A percentile compares a stretch with the other conserved stretches of the same genome.
Evolutionary conservation across 1,140 invertebrate genomes (phyloP).

Genomic region (Drosophila bocqueti): DNA sequence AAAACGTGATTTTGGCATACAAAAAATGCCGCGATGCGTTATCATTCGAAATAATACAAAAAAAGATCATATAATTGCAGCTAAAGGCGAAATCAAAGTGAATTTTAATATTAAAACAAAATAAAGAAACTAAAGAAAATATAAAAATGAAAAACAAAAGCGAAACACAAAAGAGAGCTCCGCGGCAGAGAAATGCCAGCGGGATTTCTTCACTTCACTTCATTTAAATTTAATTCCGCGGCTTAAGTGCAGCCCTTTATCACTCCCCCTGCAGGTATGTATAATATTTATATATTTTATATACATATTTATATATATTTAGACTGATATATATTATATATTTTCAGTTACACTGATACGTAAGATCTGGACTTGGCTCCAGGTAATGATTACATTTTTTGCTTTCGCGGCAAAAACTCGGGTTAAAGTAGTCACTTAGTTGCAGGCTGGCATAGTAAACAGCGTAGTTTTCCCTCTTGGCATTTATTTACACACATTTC

Average conservation of each 20-base stretch:
- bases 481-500: background rate
- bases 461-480: constrained; percentile 16
- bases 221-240: constrained; percentile 1
- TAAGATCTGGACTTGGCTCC: constrained; percentile 26
- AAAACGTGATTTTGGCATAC: constrained; percentile 39
- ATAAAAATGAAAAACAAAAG: constrained; percentile 18
- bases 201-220: constrained; percentile 52
- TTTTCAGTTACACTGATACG: too few relatives aligned
- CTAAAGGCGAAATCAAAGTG: constrained; percentile 17
- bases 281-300: background rate
- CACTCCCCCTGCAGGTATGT: background rate
- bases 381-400: constrained; percentile 38
- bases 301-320: background rate
- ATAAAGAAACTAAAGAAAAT: background rate
- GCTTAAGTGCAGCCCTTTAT: constrained; percentile 15
- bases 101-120: constrained; percentile 10
- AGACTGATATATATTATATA: too few relatives aligned
- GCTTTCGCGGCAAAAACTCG: constrained; percentile 24
- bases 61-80: constrained; percentile 19
- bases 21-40: constrained; percentile 41
- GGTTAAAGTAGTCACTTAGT: constrained; percentile 6
- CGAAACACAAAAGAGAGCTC: constrained; percentile 14
- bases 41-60: constrained; percentile 22
- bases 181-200: constrained; percentile 16
- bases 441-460: constrained; percentile 13